Evolutionary conservation across 2,888 invertebrate genomes (phyloP), one percentile per base, ranked within the genome.

Genomic region (Sympetrum striolatum): DNA sequence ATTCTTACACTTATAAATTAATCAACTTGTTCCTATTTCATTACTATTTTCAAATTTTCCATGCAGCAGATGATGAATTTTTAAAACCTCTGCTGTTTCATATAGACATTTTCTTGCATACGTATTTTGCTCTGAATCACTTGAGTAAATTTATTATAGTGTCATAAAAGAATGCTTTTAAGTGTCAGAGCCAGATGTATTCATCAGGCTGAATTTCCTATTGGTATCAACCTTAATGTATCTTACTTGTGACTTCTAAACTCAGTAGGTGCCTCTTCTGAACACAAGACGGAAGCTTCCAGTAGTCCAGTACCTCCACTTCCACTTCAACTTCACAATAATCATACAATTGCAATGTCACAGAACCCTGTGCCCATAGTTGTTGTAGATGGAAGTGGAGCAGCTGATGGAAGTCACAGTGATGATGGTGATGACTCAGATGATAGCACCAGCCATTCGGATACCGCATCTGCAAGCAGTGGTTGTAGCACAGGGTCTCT

Each of bases 361-460:
- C 58, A 37, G 37, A 86, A 22, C 37, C 37, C 86, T 37, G 86
- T 86, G 31, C 86, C 86, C 60, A n/a, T 86, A 8, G 86, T 86
- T 18, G 86, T 86, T 64, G 86, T 86, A 14, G 86, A 86, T 60
- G 86, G 86, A 22, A 31, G 86, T 86, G 86, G n/a, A 60, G 86
- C 58, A 86, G 58, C 35, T 37, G 60, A 60, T 86, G 86, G 86
- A 31, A 60, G 53, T 60, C 58, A 64, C 37, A 86, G 86, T 64
- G 90, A 91, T 92, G 92, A 90, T 91, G 92, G 91, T 91, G 94
- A 94, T 82, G 94, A 95, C 91, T 94, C 94, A 12, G 94, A 94
- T 90, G 94, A 94, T 90, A 94, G 94, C 48, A 94, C 93, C 82
- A 94, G 94, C 31, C 93, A 94, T 90, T 95, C 95, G 25, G 95